Conservation (phyloP, 2,797 vertebrate species). For the Tragopan temminckii region DNA sequence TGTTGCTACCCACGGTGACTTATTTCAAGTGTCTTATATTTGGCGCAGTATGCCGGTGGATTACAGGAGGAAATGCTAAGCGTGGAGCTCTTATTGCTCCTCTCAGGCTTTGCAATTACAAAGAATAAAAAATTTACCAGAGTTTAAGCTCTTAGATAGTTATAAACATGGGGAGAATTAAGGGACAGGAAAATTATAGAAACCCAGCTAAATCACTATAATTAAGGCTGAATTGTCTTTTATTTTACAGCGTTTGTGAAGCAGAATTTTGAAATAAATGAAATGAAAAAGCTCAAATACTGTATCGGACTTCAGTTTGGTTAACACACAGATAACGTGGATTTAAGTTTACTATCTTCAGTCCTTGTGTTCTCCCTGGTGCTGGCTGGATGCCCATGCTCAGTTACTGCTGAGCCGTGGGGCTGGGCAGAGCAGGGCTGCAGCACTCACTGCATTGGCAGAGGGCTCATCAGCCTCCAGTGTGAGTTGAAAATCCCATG, state of each 20-base stretch:
- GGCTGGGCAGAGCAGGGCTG: neutral
- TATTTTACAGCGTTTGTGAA: slow-evolving; percentile 64
- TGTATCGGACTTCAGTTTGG: slow-evolving; percentile 8
- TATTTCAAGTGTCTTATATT: slow-evolving; percentile 50
- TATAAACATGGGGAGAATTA: slow-evolving; percentile 72
- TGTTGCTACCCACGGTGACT: slow-evolving; percentile 24
- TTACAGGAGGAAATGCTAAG: slow-evolving; percentile 45
- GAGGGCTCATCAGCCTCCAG: neutral
- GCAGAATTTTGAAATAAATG: slow-evolving; percentile 71
- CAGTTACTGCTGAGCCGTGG: neutral
- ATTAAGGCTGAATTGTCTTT: slow-evolving; percentile 75
- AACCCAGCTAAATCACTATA: slow-evolving; percentile 70
- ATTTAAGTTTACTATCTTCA: too few relatives aligned
- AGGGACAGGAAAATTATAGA: slow-evolving; percentile 74
- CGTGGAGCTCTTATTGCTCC: slow-evolving; percentile 59
- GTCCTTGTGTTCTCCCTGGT: too few relatives aligned
- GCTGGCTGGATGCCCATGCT: too few relatives aligned
- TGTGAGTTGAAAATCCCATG: neutral
- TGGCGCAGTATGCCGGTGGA: slow-evolving; percentile 64
- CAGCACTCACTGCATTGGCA: accelerated
- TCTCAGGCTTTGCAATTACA: slow-evolving; percentile 60
- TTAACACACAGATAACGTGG: neutral
- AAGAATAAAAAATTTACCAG: slow-evolving; percentile 75
- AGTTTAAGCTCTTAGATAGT: slow-evolving; percentile 57
- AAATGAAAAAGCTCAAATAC: slow-evolving; percentile 61